Conservation (phyloP, 2,113 vertebrate species). For the Melanotaenia duboulayi region DNA sequence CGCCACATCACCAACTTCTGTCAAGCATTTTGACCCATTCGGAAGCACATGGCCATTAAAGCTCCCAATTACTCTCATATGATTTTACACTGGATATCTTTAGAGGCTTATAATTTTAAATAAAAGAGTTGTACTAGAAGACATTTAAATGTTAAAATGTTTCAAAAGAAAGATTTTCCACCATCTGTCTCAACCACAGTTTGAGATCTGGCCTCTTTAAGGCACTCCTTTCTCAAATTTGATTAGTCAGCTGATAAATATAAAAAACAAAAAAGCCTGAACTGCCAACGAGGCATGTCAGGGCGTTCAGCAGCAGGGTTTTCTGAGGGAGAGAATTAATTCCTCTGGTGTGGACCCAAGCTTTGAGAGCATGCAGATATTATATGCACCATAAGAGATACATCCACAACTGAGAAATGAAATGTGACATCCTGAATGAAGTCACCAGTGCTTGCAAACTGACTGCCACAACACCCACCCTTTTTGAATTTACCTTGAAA, state of each 20-base stretch:
- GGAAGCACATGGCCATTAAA: too few species aligned
- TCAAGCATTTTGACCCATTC: too few species aligned
- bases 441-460: not conserved
- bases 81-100: too few species aligned
- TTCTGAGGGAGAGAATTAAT: not conserved
- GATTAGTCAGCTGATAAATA: not conserved
- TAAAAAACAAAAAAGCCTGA: not conserved
- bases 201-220: not conserved
- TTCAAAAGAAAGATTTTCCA: not conserved
- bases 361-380: not conserved
- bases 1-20: too few species aligned
- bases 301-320: not conserved
- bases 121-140: too few species aligned
- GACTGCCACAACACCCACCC: not conserved
- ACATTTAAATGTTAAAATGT: too few species aligned
- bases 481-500: not conserved
- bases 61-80: too few species aligned
- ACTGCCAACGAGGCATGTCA: not conserved
- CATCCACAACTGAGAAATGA: not conserved
- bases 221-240: too few species aligned
- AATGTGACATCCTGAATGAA: not conserved
- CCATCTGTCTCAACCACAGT: not conserved
- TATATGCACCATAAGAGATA: not conserved
- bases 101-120: too few species aligned
- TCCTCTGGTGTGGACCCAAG: not conserved